Base-by-base conservation (phyloP, 2,888 invertebrate genomes). In the Synergus gifuensis region DNA sequence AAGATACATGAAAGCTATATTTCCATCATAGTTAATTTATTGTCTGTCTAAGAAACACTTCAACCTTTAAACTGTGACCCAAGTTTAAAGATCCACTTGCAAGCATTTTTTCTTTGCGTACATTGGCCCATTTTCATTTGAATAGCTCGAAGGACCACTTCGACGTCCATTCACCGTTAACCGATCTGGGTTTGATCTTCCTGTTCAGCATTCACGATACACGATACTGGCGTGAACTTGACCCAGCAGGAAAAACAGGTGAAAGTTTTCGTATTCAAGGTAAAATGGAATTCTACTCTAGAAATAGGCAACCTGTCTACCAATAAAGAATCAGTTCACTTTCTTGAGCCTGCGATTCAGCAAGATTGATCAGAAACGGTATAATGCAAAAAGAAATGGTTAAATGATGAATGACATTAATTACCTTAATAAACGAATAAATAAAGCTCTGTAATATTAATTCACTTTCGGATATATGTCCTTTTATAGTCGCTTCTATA, bases 271-370 rank as follows among this genome's bases (percentile, higher is more conserved):
- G 79, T 77, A 81, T 80, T 81, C 64, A 66, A 69, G 62, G 62
- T 79, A 81, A 81, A 80, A 82, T 80, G 49, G 12, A 11, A 46
- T 22, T 67, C 78, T 76, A 78, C 79, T 83, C 82, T 78, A 81
- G 84, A 86, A 86, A 86, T 85, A 85, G 83, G 78, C 76, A 81
- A 81, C 79, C 79, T 78, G 82, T 81, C 81, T 78, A 81, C 77
- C 69, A 62, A 80, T 78, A 77, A 76, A 76, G 78, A 83, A 85
- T 85, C 86, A 86, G 87, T 87, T 90, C 89, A 90, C 90, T 90
- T 90, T 90, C 90, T 77, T 87, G 79, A 76, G 82, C 46, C 78
- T 58, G 67, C 76, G 46, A 46, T 76, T 44, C 78, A 80, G 81
- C 83, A 83, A 83, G 81, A 49, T 8, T 12, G 77, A 44, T 69